Base-by-base conservation (phyloP, 2,797 vertebrate genomes). In the Malurus leucopterus region DNA sequence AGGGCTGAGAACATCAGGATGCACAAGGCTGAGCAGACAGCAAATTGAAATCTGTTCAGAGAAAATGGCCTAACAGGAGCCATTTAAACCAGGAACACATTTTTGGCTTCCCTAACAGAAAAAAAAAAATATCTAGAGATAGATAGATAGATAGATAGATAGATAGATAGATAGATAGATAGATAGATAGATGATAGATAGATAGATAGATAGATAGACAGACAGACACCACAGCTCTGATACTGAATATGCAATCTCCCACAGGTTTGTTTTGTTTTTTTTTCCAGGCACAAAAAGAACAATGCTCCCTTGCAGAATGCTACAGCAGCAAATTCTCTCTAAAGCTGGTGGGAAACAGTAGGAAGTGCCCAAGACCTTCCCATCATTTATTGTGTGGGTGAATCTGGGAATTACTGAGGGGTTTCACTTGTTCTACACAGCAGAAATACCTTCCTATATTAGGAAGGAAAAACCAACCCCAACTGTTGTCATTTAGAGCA, bases 261-360 rank as follows among this genome's bases (percentile, higher is more conserved):
- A 7, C 50, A 24, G 53, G n/a, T n/a, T n/a, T n/a, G 8, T 9
- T 54, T 36, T 36, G 9, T 46, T 9, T 54, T 36, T 36, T 36
- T 46, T 47, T 58, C 36, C 36, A 78, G 30, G 23, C 15, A 6
- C 0, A 21, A n/a, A 22, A 6, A 61, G 17, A 40, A 6, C 1
- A 1, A 22, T 0, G 0, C 9, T 54, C 43, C 61, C 27, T 2
- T 1, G 2, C 29, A 47, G 32, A 44, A 11, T 6, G 8, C 2
- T 43, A 29, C 41, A 44, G 29, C 8, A 65, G 44, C 38, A 55
- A 46, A 23, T 7, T 46, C 21, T 40, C 58, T 13, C 49, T 32
- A 16, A 8, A 1, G 1, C n/a, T 44, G 20, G 2, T 11, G 36
- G 44, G 9, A 14, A 34, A 6, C 0, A 2, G 12, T 1, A 22